These are phyloP conservation scores for Thermophis baileyi DNA, from an alignment of 2,113 vertebrate genomes.

Conservation along the genomic window DNA sequence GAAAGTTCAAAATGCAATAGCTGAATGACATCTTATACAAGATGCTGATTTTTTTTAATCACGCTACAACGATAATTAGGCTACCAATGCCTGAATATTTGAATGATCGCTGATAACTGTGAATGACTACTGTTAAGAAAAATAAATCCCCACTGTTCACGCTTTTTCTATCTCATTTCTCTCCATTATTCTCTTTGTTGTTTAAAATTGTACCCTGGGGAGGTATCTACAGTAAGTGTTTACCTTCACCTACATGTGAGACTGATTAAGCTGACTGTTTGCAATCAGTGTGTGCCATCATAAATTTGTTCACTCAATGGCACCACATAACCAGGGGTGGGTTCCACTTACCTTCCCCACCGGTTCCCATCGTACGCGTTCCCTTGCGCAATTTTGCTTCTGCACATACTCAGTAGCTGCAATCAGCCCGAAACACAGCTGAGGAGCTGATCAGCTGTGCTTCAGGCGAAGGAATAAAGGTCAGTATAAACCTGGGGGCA, in stretches of 20 bases:
- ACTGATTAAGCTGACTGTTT: neutral
- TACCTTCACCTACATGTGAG: neutral
- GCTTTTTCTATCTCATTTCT: neutral
- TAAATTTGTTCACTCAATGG: neutral
- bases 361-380: too few relatives aligned
- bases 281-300: neutral
- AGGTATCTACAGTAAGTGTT: neutral
- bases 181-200: neutral
- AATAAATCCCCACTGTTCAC: neutral
- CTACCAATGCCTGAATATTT: neutral
- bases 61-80: neutral
- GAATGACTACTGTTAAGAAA: neutral
- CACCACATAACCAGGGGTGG: too few relatives aligned
- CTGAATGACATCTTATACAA: neutral
- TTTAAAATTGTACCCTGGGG: neutral
- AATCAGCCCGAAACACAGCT: too few relatives aligned
- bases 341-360: too few relatives aligned
- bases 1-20: neutral
- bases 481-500: too few relatives aligned
- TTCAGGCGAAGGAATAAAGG: too few relatives aligned
- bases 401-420: too few relatives aligned
- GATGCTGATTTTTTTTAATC: neutral
- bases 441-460: too few relatives aligned
- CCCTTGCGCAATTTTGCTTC: too few relatives aligned
- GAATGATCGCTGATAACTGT: neutral